Evolutionary conservation across 2,797 vertebrate genomes (phyloP), one percentile per base, ranked within the genome.

Genomic region (Epinephelus awoara): DNA sequence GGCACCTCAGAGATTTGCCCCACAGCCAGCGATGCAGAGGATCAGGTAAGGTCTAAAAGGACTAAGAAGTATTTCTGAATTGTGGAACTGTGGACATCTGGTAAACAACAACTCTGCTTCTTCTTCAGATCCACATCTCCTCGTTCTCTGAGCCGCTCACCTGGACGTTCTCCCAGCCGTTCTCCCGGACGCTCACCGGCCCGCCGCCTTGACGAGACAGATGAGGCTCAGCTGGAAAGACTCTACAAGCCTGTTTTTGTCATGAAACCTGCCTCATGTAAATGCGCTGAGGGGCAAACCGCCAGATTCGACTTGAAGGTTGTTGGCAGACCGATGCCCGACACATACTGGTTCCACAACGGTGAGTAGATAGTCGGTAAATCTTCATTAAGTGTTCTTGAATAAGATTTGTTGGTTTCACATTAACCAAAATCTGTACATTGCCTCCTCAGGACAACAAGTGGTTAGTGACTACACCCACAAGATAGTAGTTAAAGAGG

Each of bases 211-310:
- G 98, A 99, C n/a, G 98, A 99, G 68, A 97, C 97, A 1, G 98
- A 98, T 59, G 98, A 99, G 80, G 94, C 95, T 68, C 97, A 98
- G 67, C 94, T 99, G 55, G 98, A 99, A 83, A 97, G 98, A 92
- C 93, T 99, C n/a, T 99, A 99, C 88, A 99, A 98, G 63, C 98
- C 98, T 2, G 97, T 99, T 59, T 99, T 99, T 85, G 97, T 99
- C 47, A 87, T 98, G 96, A 99, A 99, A 83, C 98, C 98, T 0
- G 93, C 96, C 1, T 98, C 98, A 5, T 97, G 96, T 86, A 98
- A 96, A 91, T 99, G 98, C 78, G 94, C 96, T 40, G 97, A 99
- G 91, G 98, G 98, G 1, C 98, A 99, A 83, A 99, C 98, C 2
- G 98, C 98, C 89, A 95, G 98, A 90, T 99, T 99, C 89, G 98